These are phyloP conservation scores for Leptobrachium leishanense DNA, from an alignment of 2,113 vertebrate genomes.

Conservation along the genomic window DNA sequence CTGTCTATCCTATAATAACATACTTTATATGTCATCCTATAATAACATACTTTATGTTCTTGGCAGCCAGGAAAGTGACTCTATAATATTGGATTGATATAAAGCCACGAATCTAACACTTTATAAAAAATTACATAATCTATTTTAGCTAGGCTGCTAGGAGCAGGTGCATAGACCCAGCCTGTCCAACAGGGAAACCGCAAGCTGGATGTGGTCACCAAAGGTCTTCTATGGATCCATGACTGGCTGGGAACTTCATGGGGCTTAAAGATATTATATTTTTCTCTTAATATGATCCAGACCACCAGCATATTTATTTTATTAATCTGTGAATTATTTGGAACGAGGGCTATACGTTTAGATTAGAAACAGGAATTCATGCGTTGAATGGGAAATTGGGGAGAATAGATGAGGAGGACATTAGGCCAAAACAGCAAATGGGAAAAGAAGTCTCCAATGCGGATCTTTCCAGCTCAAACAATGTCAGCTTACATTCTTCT, in stretches of 20 bases:
- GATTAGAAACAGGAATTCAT: no score
- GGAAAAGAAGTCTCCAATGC: no score
- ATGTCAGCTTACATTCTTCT: no score
- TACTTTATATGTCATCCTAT: neutral
- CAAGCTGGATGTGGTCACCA: neutral
- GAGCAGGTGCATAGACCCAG: neutral
- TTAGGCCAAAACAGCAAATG: no score
- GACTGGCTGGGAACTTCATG: neutral
- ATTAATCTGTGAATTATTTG: neutral
- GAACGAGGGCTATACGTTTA: no score
- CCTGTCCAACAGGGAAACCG: neutral
- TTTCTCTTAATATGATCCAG: neutral
- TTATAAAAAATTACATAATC: neutral
- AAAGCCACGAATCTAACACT: neutral
- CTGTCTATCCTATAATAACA: neutral
- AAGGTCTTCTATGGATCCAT: neutral
- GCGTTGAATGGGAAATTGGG: no score
- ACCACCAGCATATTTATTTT: neutral
- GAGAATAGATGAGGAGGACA: no score
- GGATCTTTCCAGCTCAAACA: no score
- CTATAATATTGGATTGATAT: neutral
- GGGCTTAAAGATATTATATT: neutral
- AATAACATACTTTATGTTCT: neutral
- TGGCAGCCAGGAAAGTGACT: neutral
- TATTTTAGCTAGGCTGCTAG: neutral